Conservation (phyloP, 37 sponge, comb jelly and placozoan species). For the Halichondria panicea region DNA sequence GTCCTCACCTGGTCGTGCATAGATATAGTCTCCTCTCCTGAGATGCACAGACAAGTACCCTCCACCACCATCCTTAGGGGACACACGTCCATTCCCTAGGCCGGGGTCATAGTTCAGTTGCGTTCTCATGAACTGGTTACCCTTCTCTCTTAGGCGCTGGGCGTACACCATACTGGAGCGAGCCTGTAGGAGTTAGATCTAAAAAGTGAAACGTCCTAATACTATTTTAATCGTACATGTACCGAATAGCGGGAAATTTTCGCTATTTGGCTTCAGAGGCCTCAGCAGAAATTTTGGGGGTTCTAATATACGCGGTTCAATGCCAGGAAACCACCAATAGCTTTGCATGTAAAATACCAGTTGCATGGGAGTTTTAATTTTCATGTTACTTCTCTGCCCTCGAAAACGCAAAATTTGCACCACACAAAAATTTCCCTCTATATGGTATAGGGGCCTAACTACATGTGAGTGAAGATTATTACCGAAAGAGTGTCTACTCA, state of each 20-base stretch:
- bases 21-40: slow-evolving; percentile 48
- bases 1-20: background rate
- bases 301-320: too few species aligned
- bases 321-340: too few species aligned
- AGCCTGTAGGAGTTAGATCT: slow-evolving; percentile 37
- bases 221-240: background rate
- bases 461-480: too few species aligned
- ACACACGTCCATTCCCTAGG: slow-evolving; percentile 42
- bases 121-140: slow-evolving; percentile 65
- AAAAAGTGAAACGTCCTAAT: background rate
- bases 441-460: too few species aligned
- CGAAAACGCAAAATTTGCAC: too few species aligned
- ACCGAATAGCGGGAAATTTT: background rate
- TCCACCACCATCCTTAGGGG: slow-evolving; percentile 64
- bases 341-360: too few species aligned
- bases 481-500: too few species aligned
- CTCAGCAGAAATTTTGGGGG: too few species aligned
- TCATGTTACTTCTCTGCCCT: too few species aligned
- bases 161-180: slow-evolving; percentile 89
- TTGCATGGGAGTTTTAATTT: too few species aligned
- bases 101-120: slow-evolving; percentile 51
- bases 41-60: slow-evolving; percentile 86
- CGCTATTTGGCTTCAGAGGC: background rate
- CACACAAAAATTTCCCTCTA: too few species aligned
- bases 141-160: slow-evolving; percentile 58